Evolutionary conservation across 2,113 vertebrate genomes (phyloP).

Genomic region (Sturnus vulgaris): DNA sequence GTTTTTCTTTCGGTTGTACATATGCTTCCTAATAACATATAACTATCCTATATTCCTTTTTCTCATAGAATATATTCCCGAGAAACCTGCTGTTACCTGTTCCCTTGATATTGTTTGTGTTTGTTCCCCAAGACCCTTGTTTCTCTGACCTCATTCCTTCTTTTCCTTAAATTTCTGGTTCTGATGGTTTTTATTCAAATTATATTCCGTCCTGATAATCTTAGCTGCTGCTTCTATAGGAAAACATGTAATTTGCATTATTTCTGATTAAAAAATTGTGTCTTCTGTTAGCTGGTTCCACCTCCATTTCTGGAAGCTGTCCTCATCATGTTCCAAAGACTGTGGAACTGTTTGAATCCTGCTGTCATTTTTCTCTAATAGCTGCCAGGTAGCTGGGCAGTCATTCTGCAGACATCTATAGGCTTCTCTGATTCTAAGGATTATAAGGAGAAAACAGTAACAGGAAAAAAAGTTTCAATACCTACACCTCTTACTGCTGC

Average conservation of each 20-base stretch:
- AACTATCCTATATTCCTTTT: background rate
- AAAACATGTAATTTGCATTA: background rate
- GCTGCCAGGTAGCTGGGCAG: background rate
- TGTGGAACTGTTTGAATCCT: background rate
- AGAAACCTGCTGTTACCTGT: background rate
- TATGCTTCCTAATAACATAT: background rate
- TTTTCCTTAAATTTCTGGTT: background rate
- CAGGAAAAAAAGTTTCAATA: background rate
- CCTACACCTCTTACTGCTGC: background rate
- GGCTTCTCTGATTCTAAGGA: background rate
- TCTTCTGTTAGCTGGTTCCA: background rate
- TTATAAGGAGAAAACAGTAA: background rate
- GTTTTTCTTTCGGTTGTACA: background rate
- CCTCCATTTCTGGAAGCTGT: background rate
- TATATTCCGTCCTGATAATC: fast-evolving
- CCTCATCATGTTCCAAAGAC: background rate
- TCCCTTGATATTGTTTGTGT: background rate
- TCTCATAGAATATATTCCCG: background rate
- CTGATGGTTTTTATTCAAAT: background rate
- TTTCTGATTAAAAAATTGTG: background rate
- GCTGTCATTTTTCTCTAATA: background rate
- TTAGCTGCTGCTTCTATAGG: background rate
- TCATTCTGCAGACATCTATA: background rate
- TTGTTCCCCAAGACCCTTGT: background rate
- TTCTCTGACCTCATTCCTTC: background rate